These are phyloP conservation scores for Corbicula japonica DNA, from an alignment of 2,888 invertebrate species.

Conservation along the genomic window DNA sequence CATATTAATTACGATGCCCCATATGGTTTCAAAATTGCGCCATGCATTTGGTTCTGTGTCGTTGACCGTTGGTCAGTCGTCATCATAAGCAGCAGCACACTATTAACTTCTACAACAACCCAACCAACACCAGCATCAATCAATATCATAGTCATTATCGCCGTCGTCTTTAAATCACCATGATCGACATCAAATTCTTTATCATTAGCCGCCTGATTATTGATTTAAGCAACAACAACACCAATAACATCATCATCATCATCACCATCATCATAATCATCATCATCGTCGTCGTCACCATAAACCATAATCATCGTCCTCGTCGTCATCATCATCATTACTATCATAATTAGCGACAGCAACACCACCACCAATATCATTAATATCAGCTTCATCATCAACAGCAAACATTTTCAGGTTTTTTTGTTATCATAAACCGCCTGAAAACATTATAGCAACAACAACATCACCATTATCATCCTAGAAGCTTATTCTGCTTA, in stretches of 20 bases:
- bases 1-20: too few relatives aligned
- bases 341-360: background rate
- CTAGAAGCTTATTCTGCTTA: too few relatives aligned
- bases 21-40: too few relatives aligned
- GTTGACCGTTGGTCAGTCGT: too few relatives aligned
- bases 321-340: background rate
- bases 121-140: too few relatives aligned
- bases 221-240: background rate
- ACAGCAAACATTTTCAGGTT: too few relatives aligned
- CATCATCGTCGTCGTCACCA: background rate
- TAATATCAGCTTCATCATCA: background rate
- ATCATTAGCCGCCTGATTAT: too few relatives aligned
- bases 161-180: background rate
- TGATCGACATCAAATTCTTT: background rate
- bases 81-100: too few relatives aligned
- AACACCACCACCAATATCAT: background rate
- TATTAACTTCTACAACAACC: too few relatives aligned
- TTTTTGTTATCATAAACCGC: too few relatives aligned
- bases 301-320: background rate
- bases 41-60: too few relatives aligned
- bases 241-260: background rate
- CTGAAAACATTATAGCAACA: background rate
- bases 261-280: conserved; percentile 1
- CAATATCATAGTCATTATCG: too few relatives aligned
- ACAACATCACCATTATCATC: background rate